A percentile compares a stretch with the other conserved stretches of the same genome.
Evolutionary conservation across 2,113 vertebrate genomes (phyloP).

Genomic region (Acrocephalus kingi): DNA sequence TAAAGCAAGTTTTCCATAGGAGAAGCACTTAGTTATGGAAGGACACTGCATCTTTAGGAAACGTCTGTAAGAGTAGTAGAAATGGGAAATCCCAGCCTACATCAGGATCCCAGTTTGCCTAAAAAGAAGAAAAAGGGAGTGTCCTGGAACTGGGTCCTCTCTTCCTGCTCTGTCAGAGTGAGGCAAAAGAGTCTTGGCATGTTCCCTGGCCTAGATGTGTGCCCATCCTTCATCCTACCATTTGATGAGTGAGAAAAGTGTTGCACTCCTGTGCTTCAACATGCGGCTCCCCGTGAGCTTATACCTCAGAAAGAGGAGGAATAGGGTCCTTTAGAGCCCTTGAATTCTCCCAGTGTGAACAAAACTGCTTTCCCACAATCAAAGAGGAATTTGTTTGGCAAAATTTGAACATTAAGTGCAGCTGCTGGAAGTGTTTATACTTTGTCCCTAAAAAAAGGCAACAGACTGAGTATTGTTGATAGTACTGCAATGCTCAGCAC

Average conservation of each 20-base stretch:
- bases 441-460: conserved; percentile 15
- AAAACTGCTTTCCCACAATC: not conserved
- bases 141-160: not conserved
- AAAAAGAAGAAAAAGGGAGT: not conserved
- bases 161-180: not conserved
- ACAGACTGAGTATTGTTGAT: not conserved
- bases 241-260: not conserved
- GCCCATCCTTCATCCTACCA: accelerated
- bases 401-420: not conserved
- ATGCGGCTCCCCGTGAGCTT: not conserved
- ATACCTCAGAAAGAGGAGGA: not conserved
- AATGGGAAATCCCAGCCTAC: not conserved
- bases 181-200: not conserved
- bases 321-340: not conserved
- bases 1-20: not conserved
- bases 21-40: not conserved
- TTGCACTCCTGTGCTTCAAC: not conserved
- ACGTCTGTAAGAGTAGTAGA: not conserved
- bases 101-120: not conserved
- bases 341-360: not conserved
- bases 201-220: not conserved
- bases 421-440: conserved; percentile 33
- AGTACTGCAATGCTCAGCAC: not conserved
- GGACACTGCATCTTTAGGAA: not conserved
- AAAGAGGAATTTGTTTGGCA: not conserved